phyloP scores from a whole-genome alignment of 2,888 invertebrate species.

The Amorpha juglandis region DNA sequence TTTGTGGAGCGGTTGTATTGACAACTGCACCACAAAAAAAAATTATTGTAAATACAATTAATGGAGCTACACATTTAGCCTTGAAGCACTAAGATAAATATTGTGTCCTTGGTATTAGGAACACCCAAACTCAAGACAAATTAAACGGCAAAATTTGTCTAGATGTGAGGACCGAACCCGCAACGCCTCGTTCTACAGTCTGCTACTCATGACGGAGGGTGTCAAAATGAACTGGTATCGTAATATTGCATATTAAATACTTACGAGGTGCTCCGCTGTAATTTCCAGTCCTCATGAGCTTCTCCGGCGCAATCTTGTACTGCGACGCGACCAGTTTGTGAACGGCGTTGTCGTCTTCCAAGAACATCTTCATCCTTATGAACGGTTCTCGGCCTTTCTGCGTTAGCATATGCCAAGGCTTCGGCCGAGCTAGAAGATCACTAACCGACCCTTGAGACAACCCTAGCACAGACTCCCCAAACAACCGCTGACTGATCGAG shows the following conservation, averaged over 20 bases:
- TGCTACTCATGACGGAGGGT: neutral
- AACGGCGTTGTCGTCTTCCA: conserved; percentile 97
- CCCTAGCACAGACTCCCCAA: conserved; percentile 99
- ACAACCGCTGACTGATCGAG: conserved; percentile 98
- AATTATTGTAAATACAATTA: too few species aligned
- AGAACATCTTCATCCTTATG: conserved; percentile 98
- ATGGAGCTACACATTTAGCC: too few species aligned
- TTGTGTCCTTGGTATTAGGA: too few species aligned
- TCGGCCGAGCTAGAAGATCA: conserved; percentile 97
- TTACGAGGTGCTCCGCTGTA: conserved; percentile 93
- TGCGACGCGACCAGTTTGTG: conserved; percentile 98
- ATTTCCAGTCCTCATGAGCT: conserved; percentile 97
- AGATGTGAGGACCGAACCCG: neutral
- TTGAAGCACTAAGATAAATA: too few species aligned
- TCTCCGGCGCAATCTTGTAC: conserved; percentile 99
- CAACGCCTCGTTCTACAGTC: neutral
- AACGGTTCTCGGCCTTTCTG: conserved; percentile 98
- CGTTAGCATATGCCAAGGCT: conserved; percentile 99
- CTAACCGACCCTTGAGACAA: conserved; percentile 98
- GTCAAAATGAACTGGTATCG: neutral
- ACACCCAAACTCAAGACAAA: too few species aligned
- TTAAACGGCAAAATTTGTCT: neutral
- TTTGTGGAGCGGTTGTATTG: too few species aligned
- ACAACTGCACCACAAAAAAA: too few species aligned
- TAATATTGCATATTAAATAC: conserved; percentile 55